phyloP scores from a whole-genome alignment of 2,113 vertebrate species.

The Eulemur macaco region DNA sequence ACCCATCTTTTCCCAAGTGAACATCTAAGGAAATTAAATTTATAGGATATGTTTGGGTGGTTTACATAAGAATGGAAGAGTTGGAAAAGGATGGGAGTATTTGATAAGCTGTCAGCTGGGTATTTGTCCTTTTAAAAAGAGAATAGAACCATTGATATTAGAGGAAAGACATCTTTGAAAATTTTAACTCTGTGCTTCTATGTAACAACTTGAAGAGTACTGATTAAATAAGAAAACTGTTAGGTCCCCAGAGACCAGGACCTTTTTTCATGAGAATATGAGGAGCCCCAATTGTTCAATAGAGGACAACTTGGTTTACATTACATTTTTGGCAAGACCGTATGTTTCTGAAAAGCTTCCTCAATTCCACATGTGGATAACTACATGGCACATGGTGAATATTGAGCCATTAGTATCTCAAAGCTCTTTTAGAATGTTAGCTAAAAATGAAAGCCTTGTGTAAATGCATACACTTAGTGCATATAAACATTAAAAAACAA shows the following conservation, averaged over 20 bases:
- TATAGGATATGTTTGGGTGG: neutral
- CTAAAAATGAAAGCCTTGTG: conserved; percentile 10
- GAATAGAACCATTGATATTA: neutral
- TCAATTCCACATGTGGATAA: neutral
- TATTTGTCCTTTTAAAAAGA: neutral
- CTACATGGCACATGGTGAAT: neutral
- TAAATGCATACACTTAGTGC: neutral
- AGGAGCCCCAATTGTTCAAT: neutral
- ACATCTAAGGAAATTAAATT: neutral
- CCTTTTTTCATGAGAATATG: neutral
- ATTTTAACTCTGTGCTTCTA: neutral
- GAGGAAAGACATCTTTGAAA: neutral
- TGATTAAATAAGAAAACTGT: neutral
- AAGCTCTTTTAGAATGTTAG: conserved; percentile 43
- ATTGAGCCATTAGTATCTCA: neutral
- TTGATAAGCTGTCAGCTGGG: neutral
- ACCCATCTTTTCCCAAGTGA: neutral
- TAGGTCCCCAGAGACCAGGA: neutral
- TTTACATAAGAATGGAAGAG: neutral
- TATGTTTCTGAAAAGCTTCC: neutral
- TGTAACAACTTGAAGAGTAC: neutral
- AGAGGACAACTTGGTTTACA: neutral
- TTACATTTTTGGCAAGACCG: neutral
- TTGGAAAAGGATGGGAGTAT: neutral
- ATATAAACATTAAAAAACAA: conserved; percentile 28